Evolutionary conservation across 1,140 invertebrate species (phyloP).

Genomic region (Phortica variegata): DNA sequence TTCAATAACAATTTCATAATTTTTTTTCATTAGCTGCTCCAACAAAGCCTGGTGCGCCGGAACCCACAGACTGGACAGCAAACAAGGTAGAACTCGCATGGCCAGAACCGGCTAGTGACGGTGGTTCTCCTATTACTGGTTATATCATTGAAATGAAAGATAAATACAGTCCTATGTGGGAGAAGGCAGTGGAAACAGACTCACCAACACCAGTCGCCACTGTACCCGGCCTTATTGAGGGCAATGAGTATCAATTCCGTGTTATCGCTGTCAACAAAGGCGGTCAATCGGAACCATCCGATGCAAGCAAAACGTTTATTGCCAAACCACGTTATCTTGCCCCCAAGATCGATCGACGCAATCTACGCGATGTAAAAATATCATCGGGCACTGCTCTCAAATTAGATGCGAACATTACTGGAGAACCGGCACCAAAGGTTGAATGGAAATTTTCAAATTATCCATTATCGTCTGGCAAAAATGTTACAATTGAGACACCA

Average conservation of each 20-base stretch:
- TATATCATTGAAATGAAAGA: slow-evolving; percentile 98
- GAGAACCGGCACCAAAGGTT: slow-evolving; percentile 87
- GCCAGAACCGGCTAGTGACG: slow-evolving; percentile 79
- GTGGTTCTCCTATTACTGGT: slow-evolving; percentile 87
- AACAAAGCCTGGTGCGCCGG: slow-evolving; percentile 79
- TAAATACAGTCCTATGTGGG: slow-evolving; percentile 91
- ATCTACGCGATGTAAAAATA: slow-evolving; percentile 82
- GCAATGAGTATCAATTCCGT: slow-evolving; percentile 98
- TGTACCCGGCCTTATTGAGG: slow-evolving; percentile 88
- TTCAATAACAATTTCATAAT: no score
- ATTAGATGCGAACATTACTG: slow-evolving; percentile 86
- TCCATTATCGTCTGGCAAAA: slow-evolving; percentile 59
- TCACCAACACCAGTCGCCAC: slow-evolving; percentile 70
- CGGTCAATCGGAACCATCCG: slow-evolving; percentile 84
- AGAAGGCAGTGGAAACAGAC: slow-evolving; percentile 82
- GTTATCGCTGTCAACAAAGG: slow-evolving; percentile 95
- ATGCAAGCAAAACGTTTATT: slow-evolving; percentile 82
- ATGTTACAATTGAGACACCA: slow-evolving; percentile 75
- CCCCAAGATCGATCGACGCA: slow-evolving; percentile 92
- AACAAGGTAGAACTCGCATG: slow-evolving; percentile 87
- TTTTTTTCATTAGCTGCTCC: slow-evolving; percentile 63
- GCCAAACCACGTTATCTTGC: slow-evolving; percentile 91
- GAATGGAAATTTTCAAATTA: slow-evolving; percentile 80
- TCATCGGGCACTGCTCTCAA: slow-evolving; percentile 91
- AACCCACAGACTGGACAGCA: slow-evolving; percentile 88